phyloP scores from a whole-genome alignment of 2,113 vertebrate species.

The Tupaia tana region DNA sequence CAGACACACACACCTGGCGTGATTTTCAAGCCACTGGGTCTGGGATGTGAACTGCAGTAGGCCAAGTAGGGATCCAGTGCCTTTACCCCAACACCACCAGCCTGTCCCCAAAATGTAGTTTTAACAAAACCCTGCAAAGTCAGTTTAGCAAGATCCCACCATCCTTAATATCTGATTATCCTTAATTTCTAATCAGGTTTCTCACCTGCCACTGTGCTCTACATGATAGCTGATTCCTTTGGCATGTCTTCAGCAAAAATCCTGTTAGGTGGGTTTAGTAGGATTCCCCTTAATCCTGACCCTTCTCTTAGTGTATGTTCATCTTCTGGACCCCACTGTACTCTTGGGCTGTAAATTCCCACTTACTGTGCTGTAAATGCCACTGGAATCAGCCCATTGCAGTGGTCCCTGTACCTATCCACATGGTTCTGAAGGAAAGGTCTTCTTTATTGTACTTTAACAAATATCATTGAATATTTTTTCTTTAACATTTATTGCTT shows the following conservation, averaged over 20 bases:
- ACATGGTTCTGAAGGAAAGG: too few relatives aligned
- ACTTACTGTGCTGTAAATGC: neutral
- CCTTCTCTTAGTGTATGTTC: neutral
- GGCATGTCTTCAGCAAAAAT: neutral
- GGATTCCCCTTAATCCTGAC: neutral
- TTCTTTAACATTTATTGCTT: neutral
- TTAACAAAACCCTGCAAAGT: neutral
- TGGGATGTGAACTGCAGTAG: too few relatives aligned
- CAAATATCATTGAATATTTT: neutral
- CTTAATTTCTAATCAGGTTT: neutral
- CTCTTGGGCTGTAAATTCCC: neutral
- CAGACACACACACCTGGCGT: too few relatives aligned
- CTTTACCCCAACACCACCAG: too few relatives aligned
- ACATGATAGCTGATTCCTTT: neutral
- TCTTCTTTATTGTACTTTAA: neutral
- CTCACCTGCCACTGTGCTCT: too few relatives aligned
- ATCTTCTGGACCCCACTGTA: neutral
- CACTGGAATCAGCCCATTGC: neutral
- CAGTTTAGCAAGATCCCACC: neutral
- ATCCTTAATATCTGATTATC: neutral
- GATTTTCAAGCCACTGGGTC: too few relatives aligned
- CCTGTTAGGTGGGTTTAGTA: neutral
- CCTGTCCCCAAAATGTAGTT: too few relatives aligned
- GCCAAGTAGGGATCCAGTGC: too few relatives aligned
- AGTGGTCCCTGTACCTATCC: neutral